phyloP scores from a whole-genome alignment of 2,113 vertebrate genomes.

The Galeopterus variegatus region DNA sequence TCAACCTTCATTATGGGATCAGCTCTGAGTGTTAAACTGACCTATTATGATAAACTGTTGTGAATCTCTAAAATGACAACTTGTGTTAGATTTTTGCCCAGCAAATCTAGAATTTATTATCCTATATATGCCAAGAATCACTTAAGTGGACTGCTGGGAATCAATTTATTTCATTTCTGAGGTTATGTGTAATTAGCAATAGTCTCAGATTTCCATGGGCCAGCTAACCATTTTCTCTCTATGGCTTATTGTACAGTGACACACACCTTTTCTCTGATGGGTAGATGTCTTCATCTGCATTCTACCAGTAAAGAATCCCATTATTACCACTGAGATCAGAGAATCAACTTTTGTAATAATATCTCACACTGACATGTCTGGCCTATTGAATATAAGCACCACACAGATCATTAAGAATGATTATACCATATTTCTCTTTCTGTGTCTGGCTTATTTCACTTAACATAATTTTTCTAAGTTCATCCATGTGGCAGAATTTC shows the following conservation, averaged over 20 bases:
- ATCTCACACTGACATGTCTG: not conserved
- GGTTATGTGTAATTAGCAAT: not conserved
- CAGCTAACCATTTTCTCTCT: not conserved
- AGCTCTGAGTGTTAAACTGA: not conserved
- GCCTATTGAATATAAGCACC: not conserved
- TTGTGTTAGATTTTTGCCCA: not conserved
- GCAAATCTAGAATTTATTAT: not conserved
- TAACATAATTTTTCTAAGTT: no score
- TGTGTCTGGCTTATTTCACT: no score
- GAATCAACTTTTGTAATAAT: not conserved
- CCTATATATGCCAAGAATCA: not conserved
- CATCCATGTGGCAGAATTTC: no score
- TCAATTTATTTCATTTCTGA: not conserved
- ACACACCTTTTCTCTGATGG: not conserved
- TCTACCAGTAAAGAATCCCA: not conserved
- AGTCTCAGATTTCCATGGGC: not conserved
- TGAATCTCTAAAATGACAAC: constrained; percentile 1
- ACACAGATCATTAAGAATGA: not conserved
- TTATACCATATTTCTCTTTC: no score
- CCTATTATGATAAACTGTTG: not conserved
- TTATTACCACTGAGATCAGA: not conserved
- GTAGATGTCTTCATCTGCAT: not conserved
- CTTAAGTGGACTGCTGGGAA: not conserved
- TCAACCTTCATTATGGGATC: not conserved
- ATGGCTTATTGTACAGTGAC: not conserved